Conservation (phyloP, 2,113 vertebrate species). For the Cephalopterus ornatus region DNA sequence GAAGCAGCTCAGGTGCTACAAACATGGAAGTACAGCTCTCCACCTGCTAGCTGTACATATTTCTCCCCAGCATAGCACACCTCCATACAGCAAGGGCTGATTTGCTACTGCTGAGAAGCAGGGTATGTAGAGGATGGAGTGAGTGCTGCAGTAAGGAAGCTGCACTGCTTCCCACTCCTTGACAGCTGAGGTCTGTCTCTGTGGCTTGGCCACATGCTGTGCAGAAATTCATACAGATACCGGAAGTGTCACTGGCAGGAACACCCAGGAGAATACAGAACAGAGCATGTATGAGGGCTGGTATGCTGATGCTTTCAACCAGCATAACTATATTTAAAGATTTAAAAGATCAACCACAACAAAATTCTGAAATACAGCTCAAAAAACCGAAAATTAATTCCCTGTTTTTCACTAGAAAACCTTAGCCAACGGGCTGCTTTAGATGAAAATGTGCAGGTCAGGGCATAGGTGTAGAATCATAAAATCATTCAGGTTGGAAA, state of each 20-base stretch:
- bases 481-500: not conserved
- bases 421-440: not conserved
- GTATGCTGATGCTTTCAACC: not conserved
- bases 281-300: not conserved
- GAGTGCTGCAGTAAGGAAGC: not conserved
- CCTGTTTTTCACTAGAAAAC: not conserved
- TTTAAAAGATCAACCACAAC: not conserved
- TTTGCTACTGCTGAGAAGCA: not conserved
- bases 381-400: not conserved
- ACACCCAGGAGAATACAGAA: not conserved
- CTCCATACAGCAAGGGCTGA: not conserved
- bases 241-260: not conserved
- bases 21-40: not conserved
- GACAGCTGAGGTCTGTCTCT: not conserved
- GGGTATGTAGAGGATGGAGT: not conserved
- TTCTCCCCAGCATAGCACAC: not conserved
- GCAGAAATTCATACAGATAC: not conserved
- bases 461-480: not conserved
- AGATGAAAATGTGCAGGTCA: not conserved
- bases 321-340: not conserved
- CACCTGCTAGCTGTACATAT: not conserved
- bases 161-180: not conserved
- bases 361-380: not conserved
- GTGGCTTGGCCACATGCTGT: not conserved
- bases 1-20: not conserved